Conservation (phyloP, 2,797 vertebrate genomes). For the Mormyrus proboscirostris region DNA sequence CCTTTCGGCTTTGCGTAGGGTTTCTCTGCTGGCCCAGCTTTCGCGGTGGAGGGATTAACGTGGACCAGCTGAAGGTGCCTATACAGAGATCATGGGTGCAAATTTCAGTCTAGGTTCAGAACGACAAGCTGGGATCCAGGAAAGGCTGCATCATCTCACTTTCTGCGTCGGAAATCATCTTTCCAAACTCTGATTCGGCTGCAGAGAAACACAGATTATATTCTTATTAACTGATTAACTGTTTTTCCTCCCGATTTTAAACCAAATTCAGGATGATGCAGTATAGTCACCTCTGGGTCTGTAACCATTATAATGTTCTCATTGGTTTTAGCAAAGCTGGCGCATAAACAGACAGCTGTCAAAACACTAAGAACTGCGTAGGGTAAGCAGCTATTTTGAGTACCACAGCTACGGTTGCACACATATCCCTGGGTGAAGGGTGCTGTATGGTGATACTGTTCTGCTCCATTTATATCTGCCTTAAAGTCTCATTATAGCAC, state of each 20-base stretch:
- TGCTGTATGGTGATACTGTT: neutral
- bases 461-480: neutral
- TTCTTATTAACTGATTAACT: neutral
- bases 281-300: neutral
- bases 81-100: constrained; percentile 6
- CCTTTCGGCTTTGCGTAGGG: neutral
- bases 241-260: neutral
- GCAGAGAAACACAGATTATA: neutral
- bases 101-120: neutral
- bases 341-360: neutral
- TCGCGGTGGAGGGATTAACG: neutral
- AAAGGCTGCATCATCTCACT: neutral
- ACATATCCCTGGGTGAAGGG: neutral
- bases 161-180: neutral
- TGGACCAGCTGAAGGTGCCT: neutral
- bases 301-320: constrained; percentile 3
- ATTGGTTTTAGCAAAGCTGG: neutral
- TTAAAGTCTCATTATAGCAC: neutral
- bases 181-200: neutral
- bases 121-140: neutral
- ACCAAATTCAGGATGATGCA: neutral
- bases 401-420: neutral
- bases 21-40: neutral
- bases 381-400: constrained; percentile 4
- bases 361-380: neutral